Percentiles rank a stretch among this genome's conserved stretches.
Conservation (phyloP, 2,888 invertebrate species). For the Dryocosmus kuriphilus region DNA sequence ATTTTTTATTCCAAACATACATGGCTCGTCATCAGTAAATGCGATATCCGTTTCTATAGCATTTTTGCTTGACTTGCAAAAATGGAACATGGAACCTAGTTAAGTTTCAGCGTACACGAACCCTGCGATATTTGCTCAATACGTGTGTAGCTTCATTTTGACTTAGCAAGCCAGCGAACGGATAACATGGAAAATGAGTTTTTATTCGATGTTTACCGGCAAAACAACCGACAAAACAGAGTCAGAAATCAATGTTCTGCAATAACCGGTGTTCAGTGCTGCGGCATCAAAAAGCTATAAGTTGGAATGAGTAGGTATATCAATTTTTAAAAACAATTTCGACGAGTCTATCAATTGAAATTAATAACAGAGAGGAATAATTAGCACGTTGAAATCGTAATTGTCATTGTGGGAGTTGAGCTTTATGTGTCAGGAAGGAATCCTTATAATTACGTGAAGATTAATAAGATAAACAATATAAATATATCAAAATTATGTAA, state of each 20-base stretch:
- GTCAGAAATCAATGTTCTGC: conserved; percentile 36
- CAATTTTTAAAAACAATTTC: too few relatives aligned
- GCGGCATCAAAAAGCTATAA: not conserved
- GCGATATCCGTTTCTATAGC: not conserved
- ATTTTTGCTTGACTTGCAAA: conserved; percentile 24
- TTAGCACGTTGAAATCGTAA: too few relatives aligned
- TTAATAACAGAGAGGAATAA: too few relatives aligned
- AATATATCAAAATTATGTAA: too few relatives aligned
- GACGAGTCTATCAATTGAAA: too few relatives aligned
- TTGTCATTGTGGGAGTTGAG: too few relatives aligned
- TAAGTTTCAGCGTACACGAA: not conserved
- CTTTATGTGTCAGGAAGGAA: too few relatives aligned
- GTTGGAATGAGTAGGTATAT: not conserved
- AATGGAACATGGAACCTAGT: conserved; percentile 18
- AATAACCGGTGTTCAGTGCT: not conserved
- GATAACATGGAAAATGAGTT: conserved; percentile 32
- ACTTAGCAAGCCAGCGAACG: not conserved
- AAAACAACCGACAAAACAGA: conserved; percentile 15
- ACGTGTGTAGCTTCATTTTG: conserved; percentile 14
- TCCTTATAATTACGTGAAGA: too few relatives aligned
- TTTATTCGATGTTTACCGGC: conserved; percentile 25
- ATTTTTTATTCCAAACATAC: conserved; percentile 19
- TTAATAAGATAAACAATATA: too few relatives aligned
- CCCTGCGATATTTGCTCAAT: conserved; percentile 13
- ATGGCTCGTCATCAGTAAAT: conserved; percentile 25